These are phyloP conservation scores for Nothoprocta perdicaria DNA, from an alignment of 2,113 vertebrate species.

Conservation along the genomic window DNA sequence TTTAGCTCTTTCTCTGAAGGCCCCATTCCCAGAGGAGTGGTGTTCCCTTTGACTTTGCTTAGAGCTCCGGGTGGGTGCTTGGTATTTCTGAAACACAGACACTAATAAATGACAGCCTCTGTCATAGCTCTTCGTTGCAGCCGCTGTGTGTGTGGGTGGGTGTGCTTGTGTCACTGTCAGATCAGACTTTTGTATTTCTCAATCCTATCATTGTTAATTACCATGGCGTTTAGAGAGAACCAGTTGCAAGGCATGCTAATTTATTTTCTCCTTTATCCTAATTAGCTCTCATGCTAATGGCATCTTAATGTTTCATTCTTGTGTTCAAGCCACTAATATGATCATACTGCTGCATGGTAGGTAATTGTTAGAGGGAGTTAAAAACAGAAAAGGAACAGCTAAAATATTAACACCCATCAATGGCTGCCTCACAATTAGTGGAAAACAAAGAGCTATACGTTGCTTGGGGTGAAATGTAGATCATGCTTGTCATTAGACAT, in stretches of 20 bases:
- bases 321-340: not conserved
- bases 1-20: not conserved
- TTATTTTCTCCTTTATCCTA: not conserved
- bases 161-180: slow-evolving; percentile 25
- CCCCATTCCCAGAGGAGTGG: not conserved
- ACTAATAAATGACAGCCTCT: slow-evolving; percentile 43
- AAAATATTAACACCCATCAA: not conserved
- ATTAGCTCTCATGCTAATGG: not conserved
- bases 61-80: not conserved
- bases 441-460: slow-evolving; percentile 46
- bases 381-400: not conserved
- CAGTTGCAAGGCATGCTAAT: slow-evolving; percentile 14
- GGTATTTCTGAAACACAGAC: not conserved
- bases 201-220: slow-evolving; percentile 60
- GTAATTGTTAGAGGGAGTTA: not conserved
- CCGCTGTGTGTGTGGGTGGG: slow-evolving; percentile 27
- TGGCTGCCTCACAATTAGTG: not conserved
- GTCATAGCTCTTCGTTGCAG: slow-evolving; percentile 46
- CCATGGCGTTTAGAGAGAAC: not conserved
- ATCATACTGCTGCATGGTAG: not conserved
- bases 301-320: slow-evolving; percentile 13
- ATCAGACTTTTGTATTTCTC: slow-evolving; percentile 51
- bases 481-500: slow-evolving; percentile 50
- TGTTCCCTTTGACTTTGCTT: slow-evolving; percentile 54
- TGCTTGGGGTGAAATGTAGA: slow-evolving; percentile 56